These are phyloP conservation scores for Notoglanidium macrostoma DNA, from an alignment of 2,797 vertebrate genomes.

Conservation along the genomic window DNA sequence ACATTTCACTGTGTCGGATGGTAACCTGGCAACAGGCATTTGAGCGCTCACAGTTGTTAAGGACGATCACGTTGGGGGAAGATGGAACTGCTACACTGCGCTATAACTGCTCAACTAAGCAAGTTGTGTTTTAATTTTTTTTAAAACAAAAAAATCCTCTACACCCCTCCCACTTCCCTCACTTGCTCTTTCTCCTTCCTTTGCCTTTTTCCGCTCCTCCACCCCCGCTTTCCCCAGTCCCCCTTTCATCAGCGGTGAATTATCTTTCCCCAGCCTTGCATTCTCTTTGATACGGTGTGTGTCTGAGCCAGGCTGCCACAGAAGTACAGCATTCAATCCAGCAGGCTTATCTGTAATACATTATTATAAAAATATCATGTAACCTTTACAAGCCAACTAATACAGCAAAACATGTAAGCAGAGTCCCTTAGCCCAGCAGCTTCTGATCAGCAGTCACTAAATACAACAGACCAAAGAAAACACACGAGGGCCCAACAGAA, in stretches of 20 bases:
- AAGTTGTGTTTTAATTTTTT: conserved; percentile 21
- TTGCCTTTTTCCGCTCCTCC: conserved; percentile 3
- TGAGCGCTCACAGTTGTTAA: conserved; percentile 54
- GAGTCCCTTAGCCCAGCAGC: not conserved
- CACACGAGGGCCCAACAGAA: not conserved
- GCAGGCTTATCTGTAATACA: not conserved
- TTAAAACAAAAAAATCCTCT: not conserved
- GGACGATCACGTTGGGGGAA: conserved; percentile 53
- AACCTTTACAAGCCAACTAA: not conserved
- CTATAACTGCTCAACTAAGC: conserved; percentile 50
- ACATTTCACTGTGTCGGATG: conserved; percentile 56
- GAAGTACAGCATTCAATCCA: not conserved
- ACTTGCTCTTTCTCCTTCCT: conserved; percentile 34
- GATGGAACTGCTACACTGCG: conserved; percentile 53
- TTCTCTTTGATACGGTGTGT: conserved; percentile 12
- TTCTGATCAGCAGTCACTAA: not conserved
- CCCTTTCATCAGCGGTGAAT: conserved; percentile 26
- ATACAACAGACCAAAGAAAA: not conserved
- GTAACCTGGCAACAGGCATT: conserved; percentile 68
- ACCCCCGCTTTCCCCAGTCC: conserved; percentile 40
- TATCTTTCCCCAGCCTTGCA: conserved; percentile 33
- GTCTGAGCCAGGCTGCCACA: not conserved
- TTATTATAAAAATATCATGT: not conserved
- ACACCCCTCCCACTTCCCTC: conserved; percentile 10
- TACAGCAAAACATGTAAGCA: not conserved